Evolutionary conservation across 2,888 invertebrate genomes (phyloP).

Genomic region (Cephus pygmeus): DNA sequence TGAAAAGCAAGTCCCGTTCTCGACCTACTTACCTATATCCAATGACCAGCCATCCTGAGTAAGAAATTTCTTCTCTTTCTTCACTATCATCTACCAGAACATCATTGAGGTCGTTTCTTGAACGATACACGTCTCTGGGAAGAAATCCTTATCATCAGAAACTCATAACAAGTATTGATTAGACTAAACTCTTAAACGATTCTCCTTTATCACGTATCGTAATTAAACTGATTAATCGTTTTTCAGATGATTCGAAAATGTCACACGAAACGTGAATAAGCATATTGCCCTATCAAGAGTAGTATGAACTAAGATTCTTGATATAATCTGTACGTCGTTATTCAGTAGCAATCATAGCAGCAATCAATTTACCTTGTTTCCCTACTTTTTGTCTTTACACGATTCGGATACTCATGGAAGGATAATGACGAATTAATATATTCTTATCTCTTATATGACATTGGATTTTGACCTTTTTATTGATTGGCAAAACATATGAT

Average conservation of each 20-base stretch:
- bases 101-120: neutral
- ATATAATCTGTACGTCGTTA: neutral
- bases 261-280: neutral
- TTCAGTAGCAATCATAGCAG: too few species aligned
- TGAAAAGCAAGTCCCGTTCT: conserved; percentile 64
- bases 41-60: neutral
- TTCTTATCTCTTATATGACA: neutral
- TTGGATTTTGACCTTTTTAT: neutral
- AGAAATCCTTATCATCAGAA: neutral
- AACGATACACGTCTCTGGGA: neutral
- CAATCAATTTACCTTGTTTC: neutral
- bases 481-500: neutral
- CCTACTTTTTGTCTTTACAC: neutral
- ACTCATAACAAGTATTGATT: neutral
- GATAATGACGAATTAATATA: neutral
- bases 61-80: neutral
- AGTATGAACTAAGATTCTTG: neutral
- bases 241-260: neutral
- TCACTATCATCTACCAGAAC: neutral
- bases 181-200: neutral
- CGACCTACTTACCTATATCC: conserved; percentile 51
- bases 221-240: neutral
- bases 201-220: neutral
- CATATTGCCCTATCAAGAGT: neutral
- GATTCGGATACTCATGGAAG: neutral